Evolutionary conservation across 2,888 invertebrate species (phyloP), one percentile per base, ranked within the genome.

Genomic region (Ophioninae sp.): DNA sequence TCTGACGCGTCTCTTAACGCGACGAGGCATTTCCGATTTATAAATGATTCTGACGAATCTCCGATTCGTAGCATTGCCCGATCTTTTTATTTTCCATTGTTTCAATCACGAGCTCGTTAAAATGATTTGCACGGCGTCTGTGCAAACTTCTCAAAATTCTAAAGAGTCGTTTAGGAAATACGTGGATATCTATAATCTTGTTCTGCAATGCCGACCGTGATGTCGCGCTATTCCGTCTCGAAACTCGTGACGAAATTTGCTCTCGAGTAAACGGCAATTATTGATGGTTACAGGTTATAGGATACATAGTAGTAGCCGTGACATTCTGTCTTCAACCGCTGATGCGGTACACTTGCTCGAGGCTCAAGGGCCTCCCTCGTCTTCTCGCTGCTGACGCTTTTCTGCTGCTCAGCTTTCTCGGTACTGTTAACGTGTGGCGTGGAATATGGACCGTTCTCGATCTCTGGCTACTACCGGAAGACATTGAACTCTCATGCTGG

Each of bases 361-460:
- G 95, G 74, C 93, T 96, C 3, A 94, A 94, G 83, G 97, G 97
- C 10, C 94, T 96, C 7, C 90, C 94, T 10, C 94, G 97, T 83
- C 93, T 97, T 37, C 90, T 96, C 56, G 94, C 96, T 0, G 97
- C 97, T 30, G 97, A 98, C 90, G 91, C 95, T 13, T 97, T 97
- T 93, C 95, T 97, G 85, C 93, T 97, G 83, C 93, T 97, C 85
- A 96, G 96, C 59, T 96, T 97, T 91, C 91, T 96, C 85, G 97
- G 97, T 17, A 97, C 97, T 0, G 96, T 98, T 75, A 97, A 97
- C 92, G 96, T 97, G 13, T 98, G 98, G 98, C 94, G 98, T 67
- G 97, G 97, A 17, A 95, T 97, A 79, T 98, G 98, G 97, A 96
- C 95, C 85, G 93, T 96, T 79, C 94, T 97, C 37, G 97, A 98